Conservation (phyloP, 2,113 vertebrate species). For the Eonycteris spelaea region DNA sequence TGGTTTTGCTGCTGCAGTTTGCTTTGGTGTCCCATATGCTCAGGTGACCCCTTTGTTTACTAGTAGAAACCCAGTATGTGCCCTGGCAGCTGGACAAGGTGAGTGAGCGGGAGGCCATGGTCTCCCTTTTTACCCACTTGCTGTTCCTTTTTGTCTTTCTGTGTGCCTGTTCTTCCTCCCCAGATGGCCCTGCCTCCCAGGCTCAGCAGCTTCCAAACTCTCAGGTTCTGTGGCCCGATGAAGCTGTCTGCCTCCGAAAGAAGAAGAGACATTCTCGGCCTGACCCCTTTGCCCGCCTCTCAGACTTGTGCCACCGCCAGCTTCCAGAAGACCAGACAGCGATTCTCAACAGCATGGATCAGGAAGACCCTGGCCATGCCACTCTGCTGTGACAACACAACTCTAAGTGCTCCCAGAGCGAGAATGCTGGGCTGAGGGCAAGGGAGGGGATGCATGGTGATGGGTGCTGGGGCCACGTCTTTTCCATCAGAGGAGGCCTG, state of each 20-base stretch:
- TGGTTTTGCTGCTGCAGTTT: neutral
- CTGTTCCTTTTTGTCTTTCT: neutral
- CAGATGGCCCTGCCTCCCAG: constrained; percentile 96
- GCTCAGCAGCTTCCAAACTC: constrained; percentile 95
- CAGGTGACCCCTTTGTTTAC: neutral
- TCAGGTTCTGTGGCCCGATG: constrained; percentile 92
- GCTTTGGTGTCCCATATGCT: neutral
- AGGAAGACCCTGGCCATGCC: constrained; percentile 90
- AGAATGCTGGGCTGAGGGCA: neutral
- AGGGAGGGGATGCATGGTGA: constrained; percentile 24
- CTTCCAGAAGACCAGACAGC: constrained; percentile 94
- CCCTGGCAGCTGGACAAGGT: neutral
- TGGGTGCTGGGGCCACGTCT: neutral
- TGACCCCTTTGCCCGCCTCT: constrained; percentile 92
- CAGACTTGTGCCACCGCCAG: constrained; percentile 89
- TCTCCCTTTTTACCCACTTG: neutral
- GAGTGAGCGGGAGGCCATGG: neutral
- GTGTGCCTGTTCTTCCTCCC: constrained; percentile 39
- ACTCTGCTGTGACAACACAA: constrained; percentile 88
- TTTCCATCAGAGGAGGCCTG: neutral
- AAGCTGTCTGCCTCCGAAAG: constrained; percentile 92
- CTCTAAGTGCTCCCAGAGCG: constrained; percentile 50
- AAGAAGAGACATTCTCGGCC: constrained; percentile 93
- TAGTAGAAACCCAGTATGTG: neutral
- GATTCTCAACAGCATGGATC: constrained; percentile 94